Conservation (phyloP, 2,888 invertebrate species). For the Chrysolina americana region DNA sequence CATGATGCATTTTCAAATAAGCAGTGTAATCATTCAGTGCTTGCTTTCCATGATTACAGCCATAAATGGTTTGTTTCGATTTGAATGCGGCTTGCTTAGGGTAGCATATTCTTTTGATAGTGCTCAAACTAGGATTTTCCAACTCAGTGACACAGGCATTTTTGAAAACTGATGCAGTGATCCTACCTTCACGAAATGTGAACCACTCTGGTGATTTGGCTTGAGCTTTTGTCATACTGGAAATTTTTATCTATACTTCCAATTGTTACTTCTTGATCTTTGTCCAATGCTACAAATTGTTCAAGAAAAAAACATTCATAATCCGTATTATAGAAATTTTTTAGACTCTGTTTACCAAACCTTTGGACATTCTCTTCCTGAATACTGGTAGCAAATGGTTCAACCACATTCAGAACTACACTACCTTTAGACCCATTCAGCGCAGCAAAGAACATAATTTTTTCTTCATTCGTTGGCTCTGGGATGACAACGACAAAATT, state of each 20-base stretch:
- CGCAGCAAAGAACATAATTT: no score
- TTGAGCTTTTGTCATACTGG: neutral
- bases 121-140: constrained; percentile 22
- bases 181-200: constrained; percentile 9
- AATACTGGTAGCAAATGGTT: constrained; percentile 22
- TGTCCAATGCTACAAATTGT: no score
- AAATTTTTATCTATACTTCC: neutral
- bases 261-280: no score
- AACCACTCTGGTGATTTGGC: constrained; percentile 6
- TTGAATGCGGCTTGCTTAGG: constrained; percentile 13
- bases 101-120: constrained; percentile 30
- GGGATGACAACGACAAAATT: constrained; percentile 16
- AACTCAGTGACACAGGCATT: neutral
- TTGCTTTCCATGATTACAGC: constrained; percentile 26
- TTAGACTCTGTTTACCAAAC: constrained; percentile 12
- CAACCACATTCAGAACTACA: constrained; percentile 20
- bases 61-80: constrained; percentile 28
- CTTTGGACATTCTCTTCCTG: constrained; percentile 13
- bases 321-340: constrained; percentile 1
- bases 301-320: neutral
- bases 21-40: constrained; percentile 8
- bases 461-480: no score
- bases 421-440: neutral
- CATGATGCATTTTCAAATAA: constrained; percentile 3
- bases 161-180: constrained; percentile 19